Percentiles rank a stretch among this genome's conserved stretches.
These are phyloP conservation scores for Zosterops hypoxanthus DNA, from an alignment of 2,113 vertebrate genomes.

Conservation along the genomic window DNA sequence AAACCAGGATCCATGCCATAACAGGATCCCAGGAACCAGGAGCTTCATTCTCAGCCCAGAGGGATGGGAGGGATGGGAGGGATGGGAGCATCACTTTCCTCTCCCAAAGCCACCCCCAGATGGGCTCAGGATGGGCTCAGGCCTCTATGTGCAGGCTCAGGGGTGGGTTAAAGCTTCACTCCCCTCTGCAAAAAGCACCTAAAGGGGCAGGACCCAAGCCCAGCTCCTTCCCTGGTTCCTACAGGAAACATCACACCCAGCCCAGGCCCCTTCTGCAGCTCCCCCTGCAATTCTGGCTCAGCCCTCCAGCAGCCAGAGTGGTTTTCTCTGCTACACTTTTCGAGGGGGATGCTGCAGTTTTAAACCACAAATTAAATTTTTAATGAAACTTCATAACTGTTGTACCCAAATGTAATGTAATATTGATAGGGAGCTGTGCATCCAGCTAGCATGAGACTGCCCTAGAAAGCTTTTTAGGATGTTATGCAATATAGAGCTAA, in stretches of 20 bases:
- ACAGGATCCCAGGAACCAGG: background rate
- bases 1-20: background rate
- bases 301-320: background rate
- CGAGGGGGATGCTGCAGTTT: conserved; percentile 71
- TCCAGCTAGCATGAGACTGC: conserved; percentile 64
- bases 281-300: background rate
- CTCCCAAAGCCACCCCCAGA: accelerated
- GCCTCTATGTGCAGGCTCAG: background rate
- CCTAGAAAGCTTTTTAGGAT: conserved; percentile 78
- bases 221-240: background rate
- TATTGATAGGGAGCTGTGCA: conserved; percentile 75
- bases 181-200: accelerated
- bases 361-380: conserved; percentile 81
- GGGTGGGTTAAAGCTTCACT: accelerated
- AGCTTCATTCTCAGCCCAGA: background rate
- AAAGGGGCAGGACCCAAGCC: accelerated
- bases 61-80: background rate
- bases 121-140: accelerated
- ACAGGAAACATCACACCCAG: accelerated
- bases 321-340: conserved; percentile 52
- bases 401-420: conserved; percentile 70
- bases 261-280: background rate
- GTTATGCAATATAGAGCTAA: conserved; percentile 76
- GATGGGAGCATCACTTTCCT: background rate
- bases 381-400: conserved; percentile 77